phyloP scores from a whole-genome alignment of 2,113 vertebrate species.

The Canis aureus region DNA sequence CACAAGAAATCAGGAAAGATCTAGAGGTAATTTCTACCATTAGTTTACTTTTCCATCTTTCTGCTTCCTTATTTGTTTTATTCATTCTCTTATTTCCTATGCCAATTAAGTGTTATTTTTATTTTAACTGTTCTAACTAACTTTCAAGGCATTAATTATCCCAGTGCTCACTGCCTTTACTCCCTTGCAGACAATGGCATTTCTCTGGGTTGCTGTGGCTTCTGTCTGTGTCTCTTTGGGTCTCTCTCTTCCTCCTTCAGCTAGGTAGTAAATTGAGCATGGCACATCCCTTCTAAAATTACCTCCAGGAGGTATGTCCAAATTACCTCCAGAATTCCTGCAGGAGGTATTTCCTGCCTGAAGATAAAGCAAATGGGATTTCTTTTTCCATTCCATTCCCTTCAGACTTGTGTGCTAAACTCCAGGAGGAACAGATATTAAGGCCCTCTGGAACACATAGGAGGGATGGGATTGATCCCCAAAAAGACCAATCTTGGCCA shows the following conservation, averaged over 20 bases:
- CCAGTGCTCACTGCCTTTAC: background rate
- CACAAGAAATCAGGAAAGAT: slow-evolving; percentile 74
- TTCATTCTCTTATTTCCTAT: background rate
- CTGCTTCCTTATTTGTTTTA: background rate
- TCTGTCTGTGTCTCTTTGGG: background rate
- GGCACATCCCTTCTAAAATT: background rate
- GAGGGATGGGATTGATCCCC: background rate
- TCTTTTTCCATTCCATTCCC: background rate
- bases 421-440: background rate
- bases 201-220: background rate
- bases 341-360: background rate
- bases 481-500: background rate
- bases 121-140: background rate
- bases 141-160: background rate
- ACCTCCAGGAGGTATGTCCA: background rate
- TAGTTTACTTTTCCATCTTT: background rate
- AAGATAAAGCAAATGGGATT: background rate
- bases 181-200: background rate
- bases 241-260: background rate
- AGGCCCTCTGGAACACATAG: background rate
- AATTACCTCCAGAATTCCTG: background rate
- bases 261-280: background rate
- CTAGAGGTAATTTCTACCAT: slow-evolving; percentile 81
- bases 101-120: background rate
- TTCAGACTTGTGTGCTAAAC: background rate